These are phyloP conservation scores for Lagodon rhomboides DNA, from an alignment of 2,797 vertebrate genomes.

Conservation along the genomic window DNA sequence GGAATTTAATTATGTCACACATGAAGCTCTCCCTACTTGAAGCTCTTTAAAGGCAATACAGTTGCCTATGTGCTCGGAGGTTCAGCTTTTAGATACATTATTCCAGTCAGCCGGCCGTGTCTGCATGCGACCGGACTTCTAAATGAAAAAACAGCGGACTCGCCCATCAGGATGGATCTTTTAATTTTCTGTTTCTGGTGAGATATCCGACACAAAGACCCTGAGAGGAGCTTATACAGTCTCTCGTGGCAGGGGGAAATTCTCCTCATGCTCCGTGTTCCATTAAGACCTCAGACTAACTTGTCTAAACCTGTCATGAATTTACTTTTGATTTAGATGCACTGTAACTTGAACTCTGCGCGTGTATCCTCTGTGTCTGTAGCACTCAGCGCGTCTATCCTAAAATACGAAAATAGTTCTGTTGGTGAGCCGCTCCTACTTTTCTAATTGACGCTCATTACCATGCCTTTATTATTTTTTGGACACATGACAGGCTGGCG, in stretches of 20 bases:
- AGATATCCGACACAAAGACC: slow-evolving; percentile 39
- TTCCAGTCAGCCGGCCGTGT: slow-evolving; percentile 75
- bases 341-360: slow-evolving; percentile 35
- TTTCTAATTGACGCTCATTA: slow-evolving; percentile 66
- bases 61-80: slow-evolving; percentile 67
- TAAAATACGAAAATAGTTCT: slow-evolving; percentile 53
- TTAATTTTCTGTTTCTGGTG: slow-evolving; percentile 53
- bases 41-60: slow-evolving; percentile 79
- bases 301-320: slow-evolving; percentile 49
- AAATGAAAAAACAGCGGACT: slow-evolving; percentile 62
- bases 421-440: slow-evolving; percentile 33
- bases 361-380: slow-evolving; percentile 41
- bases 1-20: slow-evolving; percentile 87
- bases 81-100: slow-evolving; percentile 79
- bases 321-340: slow-evolving; percentile 58
- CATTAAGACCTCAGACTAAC: slow-evolving; percentile 40
- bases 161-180: slow-evolving; percentile 35
- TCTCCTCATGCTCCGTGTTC: slow-evolving; percentile 41
- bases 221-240: slow-evolving; percentile 45
- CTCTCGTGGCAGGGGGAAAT: slow-evolving; percentile 24
- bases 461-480: slow-evolving; percentile 65
- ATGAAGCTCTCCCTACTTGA: slow-evolving; percentile 75
- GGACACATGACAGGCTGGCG: slow-evolving; percentile 49
- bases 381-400: slow-evolving; percentile 34
- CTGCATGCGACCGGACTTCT: slow-evolving; percentile 59